Conservation (phyloP, 2,113 vertebrate genomes). For the Neolamprologus brichardi region DNA sequence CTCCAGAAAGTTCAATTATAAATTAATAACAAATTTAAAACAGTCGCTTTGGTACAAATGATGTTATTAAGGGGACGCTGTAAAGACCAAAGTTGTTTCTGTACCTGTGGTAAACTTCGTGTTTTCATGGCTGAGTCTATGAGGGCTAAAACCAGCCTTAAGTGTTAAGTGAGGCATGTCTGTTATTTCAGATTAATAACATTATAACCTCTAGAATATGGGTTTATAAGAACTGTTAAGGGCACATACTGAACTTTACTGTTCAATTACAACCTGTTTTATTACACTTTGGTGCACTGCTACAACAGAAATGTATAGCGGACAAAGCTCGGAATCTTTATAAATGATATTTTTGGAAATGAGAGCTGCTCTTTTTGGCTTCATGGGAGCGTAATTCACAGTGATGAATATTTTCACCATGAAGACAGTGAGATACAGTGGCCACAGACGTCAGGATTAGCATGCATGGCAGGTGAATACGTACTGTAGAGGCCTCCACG, state of each 20-base stretch:
- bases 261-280: neutral
- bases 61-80: neutral
- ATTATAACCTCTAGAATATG: neutral
- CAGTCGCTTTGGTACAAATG: neutral
- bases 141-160: neutral
- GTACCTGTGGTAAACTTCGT: accelerated
- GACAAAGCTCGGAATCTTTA: neutral
- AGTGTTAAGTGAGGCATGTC: neutral
- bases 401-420: neutral
- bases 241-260: conserved; percentile 2
- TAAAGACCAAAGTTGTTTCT: neutral
- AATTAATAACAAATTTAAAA: neutral
- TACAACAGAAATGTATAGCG: neutral
- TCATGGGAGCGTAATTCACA: neutral
- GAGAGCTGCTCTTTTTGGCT: neutral
- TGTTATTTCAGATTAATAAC: neutral
- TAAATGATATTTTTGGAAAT: neutral
- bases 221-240: neutral
- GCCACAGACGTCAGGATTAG: neutral
- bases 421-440: neutral
- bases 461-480: neutral
- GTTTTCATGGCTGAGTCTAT: neutral
- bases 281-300: neutral
- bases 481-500: neutral
- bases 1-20: neutral